Conservation (phyloP, 2,113 vertebrate genomes). For the Potamarius usumacintae region DNA sequence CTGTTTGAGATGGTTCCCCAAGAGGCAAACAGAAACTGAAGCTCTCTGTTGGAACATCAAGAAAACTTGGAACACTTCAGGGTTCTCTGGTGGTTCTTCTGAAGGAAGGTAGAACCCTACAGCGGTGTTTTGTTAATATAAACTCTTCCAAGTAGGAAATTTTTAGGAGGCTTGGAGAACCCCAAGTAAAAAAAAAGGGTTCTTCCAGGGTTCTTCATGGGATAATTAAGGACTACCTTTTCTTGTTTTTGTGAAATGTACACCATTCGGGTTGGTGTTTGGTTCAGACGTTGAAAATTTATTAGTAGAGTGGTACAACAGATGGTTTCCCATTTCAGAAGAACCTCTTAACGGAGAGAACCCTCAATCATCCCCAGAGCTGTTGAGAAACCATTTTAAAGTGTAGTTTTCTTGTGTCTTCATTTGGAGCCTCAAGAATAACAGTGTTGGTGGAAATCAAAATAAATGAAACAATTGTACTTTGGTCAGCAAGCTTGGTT, state of each 20-base stretch:
- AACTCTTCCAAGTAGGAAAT: no score
- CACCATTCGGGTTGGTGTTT: neutral
- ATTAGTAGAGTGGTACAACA: neutral
- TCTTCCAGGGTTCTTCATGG: neutral
- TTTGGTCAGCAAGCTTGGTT: neutral
- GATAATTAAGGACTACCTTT: neutral
- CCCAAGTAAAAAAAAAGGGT: no score
- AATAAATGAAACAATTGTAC: neutral
- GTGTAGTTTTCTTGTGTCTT: neutral
- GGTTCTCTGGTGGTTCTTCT: no score
- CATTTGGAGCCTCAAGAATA: neutral
- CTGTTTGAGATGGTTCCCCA: no score
- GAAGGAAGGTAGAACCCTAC: no score
- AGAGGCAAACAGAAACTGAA: no score
- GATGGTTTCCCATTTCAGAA: neutral
- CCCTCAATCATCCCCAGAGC: neutral
- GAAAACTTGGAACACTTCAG: no score
- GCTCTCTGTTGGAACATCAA: no score
- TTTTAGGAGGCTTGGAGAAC: no score
- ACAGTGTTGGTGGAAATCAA: neutral
- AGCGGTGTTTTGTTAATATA: no score
- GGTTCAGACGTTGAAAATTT: neutral
- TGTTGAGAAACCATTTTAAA: neutral
- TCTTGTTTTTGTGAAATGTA: neutral
- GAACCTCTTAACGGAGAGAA: neutral